Conservation (phyloP, 2,888 invertebrate genomes). For the Ectobius pallidus region DNA sequence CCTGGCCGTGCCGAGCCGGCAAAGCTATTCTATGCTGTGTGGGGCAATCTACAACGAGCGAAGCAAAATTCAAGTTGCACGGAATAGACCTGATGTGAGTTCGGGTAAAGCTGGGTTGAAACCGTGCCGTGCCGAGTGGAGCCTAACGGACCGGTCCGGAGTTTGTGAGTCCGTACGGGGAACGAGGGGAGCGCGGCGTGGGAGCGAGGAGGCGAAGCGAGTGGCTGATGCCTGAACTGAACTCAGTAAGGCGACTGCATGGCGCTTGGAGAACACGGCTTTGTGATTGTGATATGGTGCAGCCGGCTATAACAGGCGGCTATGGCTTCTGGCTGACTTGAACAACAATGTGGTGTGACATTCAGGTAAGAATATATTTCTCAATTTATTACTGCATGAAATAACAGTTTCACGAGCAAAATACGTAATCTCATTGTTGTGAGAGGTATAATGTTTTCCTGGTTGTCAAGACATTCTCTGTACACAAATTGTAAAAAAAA, state of each 20-base stretch:
- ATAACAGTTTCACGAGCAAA: not conserved
- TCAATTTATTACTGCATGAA: no score
- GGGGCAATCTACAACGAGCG: slow-evolving; percentile 14
- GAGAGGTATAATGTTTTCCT: not conserved
- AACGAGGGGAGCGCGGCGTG: not conserved
- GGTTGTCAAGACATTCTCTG: no score
- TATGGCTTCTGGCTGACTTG: slow-evolving; percentile 39
- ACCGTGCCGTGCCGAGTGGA: slow-evolving; percentile 36
- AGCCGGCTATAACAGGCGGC: slow-evolving; percentile 30
- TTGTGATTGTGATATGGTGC: slow-evolving; percentile 37
- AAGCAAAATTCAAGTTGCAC: slow-evolving; percentile 26
- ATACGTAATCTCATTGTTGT: not conserved
- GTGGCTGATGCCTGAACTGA: slow-evolving; percentile 33
- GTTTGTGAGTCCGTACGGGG: not conserved
- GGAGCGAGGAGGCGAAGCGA: slow-evolving; percentile 30
- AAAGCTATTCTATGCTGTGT: slow-evolving; percentile 2
- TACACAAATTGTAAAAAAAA: no score
- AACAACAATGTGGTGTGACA: slow-evolving; percentile 39
- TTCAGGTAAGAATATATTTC: slow-evolving; percentile 36
- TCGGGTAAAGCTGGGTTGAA: slow-evolving; percentile 9
- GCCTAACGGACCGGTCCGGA: slow-evolving; percentile 27
- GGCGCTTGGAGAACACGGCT: slow-evolving; percentile 29
- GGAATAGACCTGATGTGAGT: not conserved
- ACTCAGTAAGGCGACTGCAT: slow-evolving; percentile 38
- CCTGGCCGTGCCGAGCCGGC: slow-evolving; percentile 36